Base-by-base conservation (phyloP, 2,797 vertebrate genomes). In the Australoheros facetus region DNA sequence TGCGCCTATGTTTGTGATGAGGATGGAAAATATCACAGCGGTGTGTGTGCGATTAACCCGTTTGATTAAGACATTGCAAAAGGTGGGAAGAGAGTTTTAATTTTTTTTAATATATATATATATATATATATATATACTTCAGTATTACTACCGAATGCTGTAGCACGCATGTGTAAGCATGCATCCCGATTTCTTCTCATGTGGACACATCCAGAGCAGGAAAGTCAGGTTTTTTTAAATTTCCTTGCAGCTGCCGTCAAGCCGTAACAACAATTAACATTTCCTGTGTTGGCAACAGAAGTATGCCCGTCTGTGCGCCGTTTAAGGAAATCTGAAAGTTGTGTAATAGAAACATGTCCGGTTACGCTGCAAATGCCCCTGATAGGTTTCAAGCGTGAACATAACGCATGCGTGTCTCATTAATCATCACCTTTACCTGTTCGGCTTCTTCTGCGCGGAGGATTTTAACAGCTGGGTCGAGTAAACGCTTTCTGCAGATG, bases 401-500 rank as follows among this genome's bases (percentile, higher is more conserved):
- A 37, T 3, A 45, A 74, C 62, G 71, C 77, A 62, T 70, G 88
- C 77, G 64, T 72, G 71, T 1, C 51, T 54, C 48, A 81, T 79
- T 42, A 57, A 39, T 87, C 23, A 60, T 74, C 76, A 84, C 80
- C 81, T 80, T 86, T 93, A 93, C 91, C 91, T 92, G 88, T 78
- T 71, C 9, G 30, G 80, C 51, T 28, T 75, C 45, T 34, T 71
- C 54, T 66, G 70, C 9, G 77, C 26, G 26, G 71, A 34, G 19
- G 56, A 9, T 34, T 66, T 59, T 4, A 53, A 53, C 54, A 64
- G 82, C 77, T 14, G 74, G 56, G 17, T 37, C 1, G 34, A 45
- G 28, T 14, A 23, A 69, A 75, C 8, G 21, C 71, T 54, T 34
- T 39, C 56, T 71, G 76, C n/a, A 79, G 82, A 74, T 62, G 87